Evolutionary conservation across 2,113 vertebrate species (phyloP).

Genomic region (Macroglossus sobrinus): DNA sequence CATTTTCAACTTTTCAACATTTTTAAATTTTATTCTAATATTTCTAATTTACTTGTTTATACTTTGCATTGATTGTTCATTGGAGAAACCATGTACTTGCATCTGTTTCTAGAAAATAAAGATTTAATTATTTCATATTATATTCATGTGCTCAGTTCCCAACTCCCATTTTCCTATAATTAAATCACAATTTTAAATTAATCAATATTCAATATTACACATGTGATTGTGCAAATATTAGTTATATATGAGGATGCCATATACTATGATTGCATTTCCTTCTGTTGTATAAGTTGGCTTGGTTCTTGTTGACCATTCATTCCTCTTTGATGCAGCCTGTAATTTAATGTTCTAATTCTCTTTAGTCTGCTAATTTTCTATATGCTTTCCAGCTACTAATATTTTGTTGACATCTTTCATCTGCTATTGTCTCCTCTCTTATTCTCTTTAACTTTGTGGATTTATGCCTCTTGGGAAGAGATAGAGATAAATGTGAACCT

Average conservation of each 20-base stretch:
- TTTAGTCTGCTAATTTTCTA: neutral
- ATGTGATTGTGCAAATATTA: neutral
- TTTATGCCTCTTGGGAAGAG: neutral
- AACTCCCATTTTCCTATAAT: neutral
- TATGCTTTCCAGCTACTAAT: neutral
- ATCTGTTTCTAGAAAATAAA: neutral
- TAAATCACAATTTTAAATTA: neutral
- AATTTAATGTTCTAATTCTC: neutral
- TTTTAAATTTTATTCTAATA: neutral
- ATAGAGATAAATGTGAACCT: constrained; percentile 63
- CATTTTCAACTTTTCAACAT: neutral
- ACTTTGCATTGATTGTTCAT: neutral
- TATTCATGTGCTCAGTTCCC: neutral
- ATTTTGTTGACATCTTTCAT: neutral
- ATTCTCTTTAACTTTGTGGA: neutral
- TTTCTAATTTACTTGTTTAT: neutral
- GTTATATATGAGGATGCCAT: neutral
- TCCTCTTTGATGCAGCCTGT: neutral
- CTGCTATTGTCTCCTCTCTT: neutral
- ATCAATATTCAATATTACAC: neutral
- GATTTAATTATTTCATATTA: neutral
- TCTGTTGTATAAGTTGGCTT: neutral
- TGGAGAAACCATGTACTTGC: neutral
- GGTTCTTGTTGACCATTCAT: neutral
- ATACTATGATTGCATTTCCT: neutral